Percentiles rank a stretch among this genome's conserved stretches.
Evolutionary conservation across 2,888 invertebrate species (phyloP).

Genomic region (Dryobota labecula): DNA sequence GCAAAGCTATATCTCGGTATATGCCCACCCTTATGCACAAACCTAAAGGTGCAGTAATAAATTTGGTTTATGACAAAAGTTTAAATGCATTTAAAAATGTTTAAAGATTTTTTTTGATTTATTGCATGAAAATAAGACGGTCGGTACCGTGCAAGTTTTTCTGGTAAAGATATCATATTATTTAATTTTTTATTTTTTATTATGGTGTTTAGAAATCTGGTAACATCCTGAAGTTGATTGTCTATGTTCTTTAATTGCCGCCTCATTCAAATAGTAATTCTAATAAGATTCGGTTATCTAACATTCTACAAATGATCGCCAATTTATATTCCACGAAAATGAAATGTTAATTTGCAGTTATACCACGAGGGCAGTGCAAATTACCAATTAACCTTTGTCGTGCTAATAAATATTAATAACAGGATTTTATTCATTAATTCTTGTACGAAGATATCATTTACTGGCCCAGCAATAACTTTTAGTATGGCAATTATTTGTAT

Average conservation of each 20-base stretch:
- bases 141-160: no score
- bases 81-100: conserved; percentile 34
- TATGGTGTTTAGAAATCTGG: no score
- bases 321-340: conserved; percentile 62
- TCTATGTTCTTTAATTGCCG: not conserved
- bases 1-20: not conserved
- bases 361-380: conserved; percentile 56
- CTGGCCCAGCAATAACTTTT: conserved; percentile 44
- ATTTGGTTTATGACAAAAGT: conserved; percentile 42
- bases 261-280: conserved; percentile 17
- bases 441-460: conserved; percentile 55
- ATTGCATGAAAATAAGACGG: conserved; percentile 27
- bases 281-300: conserved; percentile 49
- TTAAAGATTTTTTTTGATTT: conserved; percentile 42
- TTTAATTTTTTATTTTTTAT: no score
- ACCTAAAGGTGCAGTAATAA: conserved; percentile 53
- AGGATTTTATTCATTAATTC: conserved; percentile 63
- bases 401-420: conserved; percentile 64
- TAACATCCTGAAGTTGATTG: not conserved
- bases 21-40: conserved; percentile 1
- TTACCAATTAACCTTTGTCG: conserved; percentile 68
- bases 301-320: conserved; percentile 46
- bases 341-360: conserved; percentile 58
- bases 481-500: conserved; percentile 38
- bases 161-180: no score